Base-by-base conservation (phyloP, 1,140 invertebrate species). In the Monomorium pharaonis region DNA sequence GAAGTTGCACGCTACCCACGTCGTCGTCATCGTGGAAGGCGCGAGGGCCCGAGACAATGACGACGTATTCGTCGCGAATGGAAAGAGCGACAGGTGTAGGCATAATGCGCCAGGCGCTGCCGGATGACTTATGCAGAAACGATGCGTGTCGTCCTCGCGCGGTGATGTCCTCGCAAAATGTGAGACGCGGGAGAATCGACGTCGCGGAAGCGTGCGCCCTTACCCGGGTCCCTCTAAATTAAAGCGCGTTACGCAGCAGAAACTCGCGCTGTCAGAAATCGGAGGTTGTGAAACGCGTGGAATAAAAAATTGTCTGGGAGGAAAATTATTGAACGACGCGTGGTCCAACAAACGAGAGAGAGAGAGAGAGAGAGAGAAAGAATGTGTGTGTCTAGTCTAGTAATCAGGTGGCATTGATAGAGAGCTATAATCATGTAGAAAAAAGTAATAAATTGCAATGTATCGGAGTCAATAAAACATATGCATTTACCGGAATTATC, bases 81-180 rank as follows among this genome's bases (percentile, higher is more conserved):
- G 54, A 74, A 81, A 72, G 78, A 83, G 51, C 51, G 78, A 83
- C 78, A 83, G 78, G 78, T 83, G 78, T 83, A 44, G 24, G 78
- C 67, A 83, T 83, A 83, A 83, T 83, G 44, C 54, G 24, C 24
- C 62, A 30, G 44, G 18, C 62, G 54, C n/a, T 47, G 49, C 24
- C 78, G 51, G 67, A 54, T 54, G 67, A 60, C 67, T 83, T 83
- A 58, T 83, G 78, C 51, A 83, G 51, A 74, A 72, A 60, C 51
- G 51, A 74, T 44, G 67, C 78, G 67, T 60, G 78, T 74, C 78
- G 78, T 72, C 78, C 67, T 83, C 67, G 78, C n/a, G 14, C 37
- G 37, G n/a, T 21, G 37, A 70, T 44, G 49, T 72, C 60, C 51
- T 72, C 51, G 67, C 27, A 16, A 67, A 44, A 44, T 56, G 44